phyloP scores from a whole-genome alignment of 2,888 invertebrate species.

The Trichogramma evanescens region DNA sequence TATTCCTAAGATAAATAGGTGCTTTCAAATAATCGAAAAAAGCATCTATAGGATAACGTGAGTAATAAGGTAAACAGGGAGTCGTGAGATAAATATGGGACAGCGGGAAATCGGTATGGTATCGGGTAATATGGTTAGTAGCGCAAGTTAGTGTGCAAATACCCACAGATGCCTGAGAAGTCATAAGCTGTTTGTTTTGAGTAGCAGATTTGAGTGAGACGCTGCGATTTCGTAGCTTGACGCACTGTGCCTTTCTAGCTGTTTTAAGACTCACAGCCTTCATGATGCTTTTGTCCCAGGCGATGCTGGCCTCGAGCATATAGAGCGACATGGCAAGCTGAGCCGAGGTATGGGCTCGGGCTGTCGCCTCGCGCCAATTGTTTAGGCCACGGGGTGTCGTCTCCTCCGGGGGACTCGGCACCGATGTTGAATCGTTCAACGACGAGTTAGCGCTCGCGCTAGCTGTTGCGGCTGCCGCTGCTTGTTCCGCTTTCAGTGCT shows the following conservation, averaged over 20 bases:
- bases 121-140: conserved; percentile 34
- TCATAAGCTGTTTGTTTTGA: conserved; percentile 46
- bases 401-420: conserved; percentile 44
- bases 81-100: background rate
- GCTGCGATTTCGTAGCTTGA: conserved; percentile 46
- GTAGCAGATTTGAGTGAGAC: conserved; percentile 46
- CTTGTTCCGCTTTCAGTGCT: conserved; percentile 51
- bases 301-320: conserved; percentile 84
- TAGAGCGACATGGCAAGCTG: conserved; percentile 86
- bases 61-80: background rate
- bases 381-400: conserved; percentile 71
- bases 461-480: conserved; percentile 44
- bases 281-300: conserved; percentile 99
- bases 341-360: conserved; percentile 76
- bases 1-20: no score
- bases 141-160: conserved; percentile 36
- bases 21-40: no score
- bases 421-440: conserved; percentile 42
- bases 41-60: no score
- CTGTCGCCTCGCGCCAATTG: conserved; percentile 85
- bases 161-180: conserved; percentile 47
- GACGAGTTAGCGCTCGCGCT: conserved; percentile 34
- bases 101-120: background rate
- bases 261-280: conserved; percentile 79
- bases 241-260: conserved; percentile 45